phyloP scores from a whole-genome alignment of 2,113 vertebrate genomes.

The Hipposideros armiger region DNA sequence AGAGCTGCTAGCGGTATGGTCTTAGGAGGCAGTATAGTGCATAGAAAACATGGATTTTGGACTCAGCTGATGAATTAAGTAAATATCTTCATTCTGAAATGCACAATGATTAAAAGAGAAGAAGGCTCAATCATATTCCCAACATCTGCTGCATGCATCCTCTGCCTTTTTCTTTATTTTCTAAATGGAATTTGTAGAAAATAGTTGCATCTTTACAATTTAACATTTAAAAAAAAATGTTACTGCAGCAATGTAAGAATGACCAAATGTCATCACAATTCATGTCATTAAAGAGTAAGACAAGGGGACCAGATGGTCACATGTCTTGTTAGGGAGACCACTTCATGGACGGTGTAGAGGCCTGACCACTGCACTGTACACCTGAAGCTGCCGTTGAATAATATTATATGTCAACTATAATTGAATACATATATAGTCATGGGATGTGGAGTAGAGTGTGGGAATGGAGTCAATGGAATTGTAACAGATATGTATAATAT shows the following conservation, averaged over 20 bases:
- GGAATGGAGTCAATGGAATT: too few species aligned
- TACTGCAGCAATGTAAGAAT: not conserved
- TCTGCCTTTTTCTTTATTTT: not conserved
- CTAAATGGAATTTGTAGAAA: conserved; percentile 26
- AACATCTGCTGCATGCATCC: not conserved
- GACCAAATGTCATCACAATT: not conserved
- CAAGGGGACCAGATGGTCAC: too few species aligned
- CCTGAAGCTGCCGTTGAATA: too few species aligned
- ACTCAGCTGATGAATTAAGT: not conserved
- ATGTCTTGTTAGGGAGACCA: too few species aligned
- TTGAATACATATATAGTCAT: too few species aligned
- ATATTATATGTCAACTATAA: too few species aligned
- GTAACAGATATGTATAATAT: too few species aligned
- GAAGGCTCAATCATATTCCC: not conserved
- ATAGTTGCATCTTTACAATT: not conserved
- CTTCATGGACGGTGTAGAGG: too few species aligned
- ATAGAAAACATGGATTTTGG: not conserved
- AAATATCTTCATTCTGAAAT: conserved; percentile 48
- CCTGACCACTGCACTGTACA: too few species aligned
- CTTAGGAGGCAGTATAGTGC: not conserved
- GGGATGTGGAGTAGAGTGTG: too few species aligned
- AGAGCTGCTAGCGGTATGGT: too few species aligned
- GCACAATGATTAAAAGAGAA: not conserved
- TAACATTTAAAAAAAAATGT: conserved; percentile 16
- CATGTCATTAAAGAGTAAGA: not conserved